Percentiles rank a stretch among this genome's conserved stretches.
phyloP scores from a whole-genome alignment of 1,140 invertebrate genomes.

The Augochlora pura region DNA sequence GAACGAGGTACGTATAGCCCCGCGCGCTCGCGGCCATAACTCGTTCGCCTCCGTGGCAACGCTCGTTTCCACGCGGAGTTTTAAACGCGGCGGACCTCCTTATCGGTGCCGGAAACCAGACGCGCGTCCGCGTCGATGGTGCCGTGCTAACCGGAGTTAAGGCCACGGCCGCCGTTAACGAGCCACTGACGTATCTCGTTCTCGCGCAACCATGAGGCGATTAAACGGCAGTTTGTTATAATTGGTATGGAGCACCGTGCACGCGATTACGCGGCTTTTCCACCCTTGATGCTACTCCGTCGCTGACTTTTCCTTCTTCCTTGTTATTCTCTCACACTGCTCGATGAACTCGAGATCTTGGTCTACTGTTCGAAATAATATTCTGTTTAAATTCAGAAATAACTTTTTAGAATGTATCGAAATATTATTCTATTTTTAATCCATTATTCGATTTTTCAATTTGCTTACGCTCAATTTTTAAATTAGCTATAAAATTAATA shows the following conservation, averaged over 20 bases:
- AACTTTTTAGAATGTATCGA: too few relatives aligned
- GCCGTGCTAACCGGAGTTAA: constrained; percentile 10
- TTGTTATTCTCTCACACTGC: too few relatives aligned
- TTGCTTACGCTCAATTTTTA: too few relatives aligned
- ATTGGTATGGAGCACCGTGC: constrained; percentile 45
- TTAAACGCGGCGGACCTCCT: constrained; percentile 8
- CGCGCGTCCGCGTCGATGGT: background rate
- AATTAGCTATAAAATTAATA: too few relatives aligned
- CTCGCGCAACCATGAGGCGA: constrained; percentile 46
- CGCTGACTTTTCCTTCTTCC: too few relatives aligned
- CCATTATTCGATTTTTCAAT: too few relatives aligned
- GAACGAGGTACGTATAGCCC: background rate
- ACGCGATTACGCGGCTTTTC: background rate
- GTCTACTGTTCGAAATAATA: too few relatives aligned
- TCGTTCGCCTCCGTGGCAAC: background rate
- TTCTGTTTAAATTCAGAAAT: too few relatives aligned
- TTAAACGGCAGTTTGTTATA: constrained; percentile 61
- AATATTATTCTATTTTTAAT: too few relatives aligned
- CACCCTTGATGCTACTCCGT: background rate
- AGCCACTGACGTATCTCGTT: constrained; percentile 33
- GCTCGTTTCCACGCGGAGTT: constrained; percentile 26
- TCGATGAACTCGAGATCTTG: too few relatives aligned
- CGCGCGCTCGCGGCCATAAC: background rate
- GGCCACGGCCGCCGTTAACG: constrained; percentile 12
- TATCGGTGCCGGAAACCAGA: constrained; percentile 35